Conservation (phyloP, 1,140 invertebrate genomes). For the Ceratoteleas bidentatus region DNA sequence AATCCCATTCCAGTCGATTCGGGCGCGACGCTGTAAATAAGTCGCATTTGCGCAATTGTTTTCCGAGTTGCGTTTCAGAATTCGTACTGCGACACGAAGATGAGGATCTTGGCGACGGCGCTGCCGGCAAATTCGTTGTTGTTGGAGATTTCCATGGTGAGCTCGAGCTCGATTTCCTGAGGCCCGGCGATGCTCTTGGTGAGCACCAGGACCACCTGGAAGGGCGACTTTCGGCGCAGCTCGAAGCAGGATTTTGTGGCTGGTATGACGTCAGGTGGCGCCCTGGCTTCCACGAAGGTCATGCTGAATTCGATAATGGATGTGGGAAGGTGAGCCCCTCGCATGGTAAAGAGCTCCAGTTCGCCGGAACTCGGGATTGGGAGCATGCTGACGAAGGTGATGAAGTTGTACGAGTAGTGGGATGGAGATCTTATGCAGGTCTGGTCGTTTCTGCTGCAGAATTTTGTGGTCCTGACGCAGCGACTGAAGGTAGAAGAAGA, state of each 20-base stretch:
- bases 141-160: constrained; percentile 92
- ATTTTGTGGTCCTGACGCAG: constrained; percentile 87
- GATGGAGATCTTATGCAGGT: constrained; percentile 89
- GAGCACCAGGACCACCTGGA: constrained; percentile 88
- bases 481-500: no score
- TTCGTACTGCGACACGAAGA: constrained; percentile 92
- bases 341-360: constrained; percentile 93
- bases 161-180: constrained; percentile 93
- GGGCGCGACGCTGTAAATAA: background rate
- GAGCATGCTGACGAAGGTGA: constrained; percentile 93
- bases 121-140: constrained; percentile 87
- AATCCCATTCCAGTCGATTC: no score
- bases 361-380: constrained; percentile 86
- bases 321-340: constrained; percentile 86
- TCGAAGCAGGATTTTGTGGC: constrained; percentile 87
- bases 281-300: constrained; percentile 85
- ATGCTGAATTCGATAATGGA: constrained; percentile 89
- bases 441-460: constrained; percentile 86
- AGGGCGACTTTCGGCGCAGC: constrained; percentile 81
- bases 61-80: constrained; percentile 82
- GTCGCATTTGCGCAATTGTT: background rate
- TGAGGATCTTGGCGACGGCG: constrained; percentile 91
- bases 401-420: constrained; percentile 94
- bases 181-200: constrained; percentile 89
- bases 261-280: constrained; percentile 83